Base-by-base conservation (phyloP, 2,797 vertebrate species). In the Tachyglossus aculeatus region DNA sequence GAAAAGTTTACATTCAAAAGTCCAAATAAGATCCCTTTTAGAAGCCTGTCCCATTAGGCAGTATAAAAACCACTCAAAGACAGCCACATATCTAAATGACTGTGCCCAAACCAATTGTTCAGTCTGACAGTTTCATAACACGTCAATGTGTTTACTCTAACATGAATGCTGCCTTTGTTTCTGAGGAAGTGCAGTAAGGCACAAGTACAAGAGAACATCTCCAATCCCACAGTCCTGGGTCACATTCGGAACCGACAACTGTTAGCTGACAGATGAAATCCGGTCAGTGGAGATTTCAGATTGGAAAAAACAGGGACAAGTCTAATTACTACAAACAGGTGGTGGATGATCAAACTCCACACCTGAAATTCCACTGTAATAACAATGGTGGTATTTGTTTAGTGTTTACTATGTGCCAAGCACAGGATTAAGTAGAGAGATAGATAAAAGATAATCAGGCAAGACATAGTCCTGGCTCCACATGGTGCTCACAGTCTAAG, bases 141-240 rank as follows among this genome's bases (percentile, higher is more conserved):
- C 47, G 73, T 68, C 56, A 54, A 68, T 76, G 78, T 82, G 74
- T 74, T 83, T 80, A 81, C 78, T 87, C 76, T 69, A 74, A 66
- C 63, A 62, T 76, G 74, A 80, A 81, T 71, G 47, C 71, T 64
- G 63, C 69, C 51, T 83, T 78, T 78, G 68, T 83, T 75, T 76
- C 71, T 34, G 24, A 71, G 54, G 34, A 67, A 80, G 69, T 18
- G 19, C n/a, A 40, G 55, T 37, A 71, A 40, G 63, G 32, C 44
- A 64, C 63, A 78, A 74, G 75, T 71, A 36, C 62, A n/a, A n/a
- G n/a, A n/a, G n/a, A n/a, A n/a, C n/a, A 74, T 67, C 65, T 54
- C 43, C 45, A 41, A 47, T 45, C 55, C 50, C 53, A 76, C 50
- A 61, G 36, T 61, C 50, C 11, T 15, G 41, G 32, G 22, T 24